A percentile compares a stretch with the other conserved stretches of the same genome.
These are phyloP conservation scores for Latrodectus elegans DNA, from an alignment of 2,888 invertebrate genomes.

Conservation along the genomic window DNA sequence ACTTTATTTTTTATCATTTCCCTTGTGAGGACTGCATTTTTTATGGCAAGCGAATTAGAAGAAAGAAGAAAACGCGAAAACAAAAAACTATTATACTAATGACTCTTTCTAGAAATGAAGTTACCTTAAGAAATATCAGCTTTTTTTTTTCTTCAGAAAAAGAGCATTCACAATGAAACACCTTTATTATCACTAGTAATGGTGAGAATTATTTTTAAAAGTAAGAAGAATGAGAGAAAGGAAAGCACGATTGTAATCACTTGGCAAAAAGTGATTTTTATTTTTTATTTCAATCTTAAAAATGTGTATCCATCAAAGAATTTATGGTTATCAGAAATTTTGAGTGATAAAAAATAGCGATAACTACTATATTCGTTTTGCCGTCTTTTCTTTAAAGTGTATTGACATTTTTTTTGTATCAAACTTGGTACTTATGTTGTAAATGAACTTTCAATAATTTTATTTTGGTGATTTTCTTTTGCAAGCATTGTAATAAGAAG, in stretches of 20 bases:
- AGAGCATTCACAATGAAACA: constrained; percentile 21
- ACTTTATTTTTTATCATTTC: not conserved
- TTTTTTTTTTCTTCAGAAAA: not conserved
- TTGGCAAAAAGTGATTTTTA: not conserved
- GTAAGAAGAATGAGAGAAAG: not conserved
- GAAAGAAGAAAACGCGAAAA: constrained; percentile 14
- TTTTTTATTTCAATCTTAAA: not conserved
- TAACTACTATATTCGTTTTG: too few relatives aligned
- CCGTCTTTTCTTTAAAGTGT: too few relatives aligned
- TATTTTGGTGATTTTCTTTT: too few relatives aligned
- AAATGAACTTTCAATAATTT: too few relatives aligned
- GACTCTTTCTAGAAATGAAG: constrained; percentile 3
- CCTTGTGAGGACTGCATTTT: not conserved
- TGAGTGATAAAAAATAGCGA: not conserved
- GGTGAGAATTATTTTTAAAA: constrained; percentile 12
- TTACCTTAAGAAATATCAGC: constrained; percentile 13
- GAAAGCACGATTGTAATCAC: not conserved
- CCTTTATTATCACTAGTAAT: constrained; percentile 11
- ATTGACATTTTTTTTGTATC: too few relatives aligned
- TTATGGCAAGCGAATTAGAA: not conserved
- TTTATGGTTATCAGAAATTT: not conserved
- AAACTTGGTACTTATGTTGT: too few relatives aligned
- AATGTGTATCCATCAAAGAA: not conserved
- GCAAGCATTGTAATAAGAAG: too few relatives aligned
- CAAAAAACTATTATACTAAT: constrained; percentile 16